phyloP scores from a whole-genome alignment of 1,140 invertebrate genomes.

The Drosophila kohkoa region DNA sequence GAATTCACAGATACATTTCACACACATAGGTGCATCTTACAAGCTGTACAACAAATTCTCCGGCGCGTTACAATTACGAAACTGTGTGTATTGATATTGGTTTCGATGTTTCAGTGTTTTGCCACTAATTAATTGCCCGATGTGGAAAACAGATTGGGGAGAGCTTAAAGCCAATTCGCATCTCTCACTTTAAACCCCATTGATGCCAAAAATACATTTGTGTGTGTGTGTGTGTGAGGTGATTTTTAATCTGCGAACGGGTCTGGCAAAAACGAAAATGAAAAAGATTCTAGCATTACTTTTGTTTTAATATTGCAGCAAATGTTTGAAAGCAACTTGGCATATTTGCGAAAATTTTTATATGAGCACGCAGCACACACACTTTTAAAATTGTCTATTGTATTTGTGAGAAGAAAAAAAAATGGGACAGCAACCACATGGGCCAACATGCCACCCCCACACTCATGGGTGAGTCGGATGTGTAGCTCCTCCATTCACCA shows the following conservation, averaged over 20 bases:
- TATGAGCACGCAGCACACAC: constrained; percentile 50
- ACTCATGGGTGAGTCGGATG: constrained; percentile 52
- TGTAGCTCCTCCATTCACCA: constrained; percentile 20
- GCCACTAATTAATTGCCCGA: neutral
- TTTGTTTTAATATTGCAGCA: constrained; percentile 78
- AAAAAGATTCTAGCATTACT: constrained; percentile 70
- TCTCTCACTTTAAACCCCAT: constrained; percentile 8
- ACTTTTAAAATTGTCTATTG: constrained; percentile 61
- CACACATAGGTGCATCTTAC: too few relatives aligned
- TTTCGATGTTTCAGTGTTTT: too few relatives aligned
- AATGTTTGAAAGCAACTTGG: constrained; percentile 70
- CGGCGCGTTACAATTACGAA: too few relatives aligned
- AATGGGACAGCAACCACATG: constrained; percentile 66
- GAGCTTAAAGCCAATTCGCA: constrained; percentile 30
- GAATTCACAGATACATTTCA: too few relatives aligned
- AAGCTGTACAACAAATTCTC: too few relatives aligned
- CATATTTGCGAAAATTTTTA: constrained; percentile 76
- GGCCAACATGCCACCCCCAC: constrained; percentile 26
- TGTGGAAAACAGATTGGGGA: constrained; percentile 7
- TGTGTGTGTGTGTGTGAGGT: constrained; percentile 29
- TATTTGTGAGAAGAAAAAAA: constrained; percentile 47
- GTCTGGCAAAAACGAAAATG: constrained; percentile 22
- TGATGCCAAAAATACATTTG: constrained; percentile 7
- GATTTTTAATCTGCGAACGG: constrained; percentile 59
- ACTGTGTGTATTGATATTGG: neutral